A percentile compares a stretch with the other conserved stretches of the same genome.
Evolutionary conservation across 2,113 vertebrate genomes (phyloP).

Genomic region (Pomatostomus ruficeps): DNA sequence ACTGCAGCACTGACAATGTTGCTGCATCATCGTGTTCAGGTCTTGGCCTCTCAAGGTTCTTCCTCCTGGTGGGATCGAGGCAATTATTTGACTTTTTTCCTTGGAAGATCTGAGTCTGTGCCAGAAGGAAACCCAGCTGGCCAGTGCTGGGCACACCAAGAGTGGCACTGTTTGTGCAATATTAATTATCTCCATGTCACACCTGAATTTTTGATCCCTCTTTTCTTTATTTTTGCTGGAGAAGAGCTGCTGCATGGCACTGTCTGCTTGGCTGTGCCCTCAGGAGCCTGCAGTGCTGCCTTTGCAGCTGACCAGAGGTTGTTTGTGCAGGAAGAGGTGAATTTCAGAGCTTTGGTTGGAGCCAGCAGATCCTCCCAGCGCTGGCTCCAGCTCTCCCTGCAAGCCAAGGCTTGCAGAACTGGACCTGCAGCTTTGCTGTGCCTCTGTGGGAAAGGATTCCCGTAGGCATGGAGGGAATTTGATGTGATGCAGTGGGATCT

Average conservation of each 20-base stretch:
- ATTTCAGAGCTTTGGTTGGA: neutral
- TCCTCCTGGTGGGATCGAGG: neutral
- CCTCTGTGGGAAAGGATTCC: neutral
- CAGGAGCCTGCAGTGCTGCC: neutral
- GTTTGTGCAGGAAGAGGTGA: neutral
- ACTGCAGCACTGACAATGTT: neutral
- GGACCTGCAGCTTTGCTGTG: constrained; percentile 18
- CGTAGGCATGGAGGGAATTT: neutral
- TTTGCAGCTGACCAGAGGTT: neutral
- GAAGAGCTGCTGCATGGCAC: fast-evolving
- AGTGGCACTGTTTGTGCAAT: neutral
- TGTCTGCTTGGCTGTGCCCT: neutral
- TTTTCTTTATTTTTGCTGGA: neutral
- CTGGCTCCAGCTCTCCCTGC: neutral
- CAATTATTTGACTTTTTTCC: neutral
- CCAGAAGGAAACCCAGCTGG: neutral
- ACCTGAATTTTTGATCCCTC: neutral
- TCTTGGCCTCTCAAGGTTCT: neutral
- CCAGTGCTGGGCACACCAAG: neutral
- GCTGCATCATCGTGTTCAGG: neutral
- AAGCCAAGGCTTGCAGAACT: neutral
- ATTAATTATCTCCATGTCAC: neutral
- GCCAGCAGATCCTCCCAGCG: neutral
- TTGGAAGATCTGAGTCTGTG: neutral
- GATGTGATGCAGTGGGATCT: neutral